Base-by-base conservation (phyloP, 2,888 invertebrate genomes). In the Tortrix viridana region DNA sequence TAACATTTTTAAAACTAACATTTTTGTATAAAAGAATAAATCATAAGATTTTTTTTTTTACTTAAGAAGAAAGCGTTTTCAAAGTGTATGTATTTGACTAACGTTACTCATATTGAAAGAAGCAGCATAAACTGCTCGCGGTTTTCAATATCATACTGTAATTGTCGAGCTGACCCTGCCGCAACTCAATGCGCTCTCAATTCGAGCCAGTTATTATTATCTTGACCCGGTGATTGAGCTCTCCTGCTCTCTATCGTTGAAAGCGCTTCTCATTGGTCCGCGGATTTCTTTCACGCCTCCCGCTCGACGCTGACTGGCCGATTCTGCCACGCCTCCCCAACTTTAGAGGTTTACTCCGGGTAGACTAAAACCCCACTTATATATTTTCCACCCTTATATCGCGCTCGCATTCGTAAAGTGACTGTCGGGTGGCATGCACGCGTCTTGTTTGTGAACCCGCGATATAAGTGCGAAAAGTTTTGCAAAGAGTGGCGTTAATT, bases 181-280 rank as follows among this genome's bases (percentile, higher is more conserved):
- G 80, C 86, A 81, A 84, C 88, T 89, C 89, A 88, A 89, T 88
- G 88, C 90, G 88, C 89, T 89, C 88, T 89, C 90, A 89, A 91
- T 91, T 89, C 91, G 82, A 86, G 82, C 85, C 86, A 86, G 88
- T 90, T 90, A 90, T 90, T 89, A 90, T 90, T 89, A 90, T 89
- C 90, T 89, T 88, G 89, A 90, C 89, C 91, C 85, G 88, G 87
- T 88, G 89, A 90, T 90, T 88, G 90, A 90, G 88, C 89, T 87
- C 86, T 86, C 86, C 85, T 87, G 86, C 89, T 89, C 85, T 84
- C 83, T 75, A 84, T 86, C 82, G 79, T 71, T 71, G 69, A 66
- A 69, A 72, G 71, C 69, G 67, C 49, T 70, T 73, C 74, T 74
- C 71, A 92, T 92, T 92, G 92, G 92, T 68, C 72, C 68, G 65